Conservation (phyloP, 2,113 vertebrate genomes). For the Oreotrochilus melanogaster region DNA sequence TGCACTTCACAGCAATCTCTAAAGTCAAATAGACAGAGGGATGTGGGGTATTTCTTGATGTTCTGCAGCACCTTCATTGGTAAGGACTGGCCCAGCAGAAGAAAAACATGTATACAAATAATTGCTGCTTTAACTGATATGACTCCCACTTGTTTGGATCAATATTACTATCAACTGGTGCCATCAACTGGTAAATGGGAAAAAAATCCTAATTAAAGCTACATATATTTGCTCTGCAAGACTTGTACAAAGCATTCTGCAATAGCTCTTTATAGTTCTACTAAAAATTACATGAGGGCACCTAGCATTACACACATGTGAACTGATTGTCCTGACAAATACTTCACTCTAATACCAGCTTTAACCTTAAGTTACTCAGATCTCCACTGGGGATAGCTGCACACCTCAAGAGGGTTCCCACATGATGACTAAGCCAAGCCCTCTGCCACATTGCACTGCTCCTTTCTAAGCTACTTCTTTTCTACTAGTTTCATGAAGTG, state of each 20-base stretch:
- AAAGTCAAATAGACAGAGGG: neutral
- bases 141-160: neutral
- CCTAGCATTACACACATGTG: neutral
- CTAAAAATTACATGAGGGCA: neutral
- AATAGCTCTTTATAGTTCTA: neutral
- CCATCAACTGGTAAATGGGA: constrained; percentile 16
- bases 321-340: neutral
- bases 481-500: neutral
- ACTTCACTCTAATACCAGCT: neutral
- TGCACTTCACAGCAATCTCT: neutral
- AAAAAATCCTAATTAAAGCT: neutral
- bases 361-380: neutral
- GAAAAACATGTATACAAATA: neutral
- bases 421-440: fast-evolving
- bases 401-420: neutral
- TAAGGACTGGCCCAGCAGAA: neutral
- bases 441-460: neutral
- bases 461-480: neutral
- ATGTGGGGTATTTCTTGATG: neutral
- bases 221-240: neutral
- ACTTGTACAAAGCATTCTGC: neutral
- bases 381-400: fast-evolving
- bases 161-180: constrained; percentile 17
- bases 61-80: neutral
- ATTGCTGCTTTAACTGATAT: neutral